Conservation (phyloP, 2,113 vertebrate genomes). For the Anguilla rostrata region DNA sequence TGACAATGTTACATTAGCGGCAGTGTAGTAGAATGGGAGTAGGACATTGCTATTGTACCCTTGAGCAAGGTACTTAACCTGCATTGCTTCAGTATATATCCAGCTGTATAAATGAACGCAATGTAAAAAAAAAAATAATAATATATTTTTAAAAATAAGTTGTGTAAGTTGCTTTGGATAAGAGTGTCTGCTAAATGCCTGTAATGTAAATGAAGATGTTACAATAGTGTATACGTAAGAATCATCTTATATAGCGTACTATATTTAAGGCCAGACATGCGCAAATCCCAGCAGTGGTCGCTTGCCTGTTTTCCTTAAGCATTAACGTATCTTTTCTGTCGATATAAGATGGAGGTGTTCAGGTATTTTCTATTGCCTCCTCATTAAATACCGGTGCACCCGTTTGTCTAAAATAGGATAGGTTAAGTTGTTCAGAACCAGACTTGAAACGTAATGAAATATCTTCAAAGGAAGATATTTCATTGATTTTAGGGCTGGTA, state of each 20-base stretch:
- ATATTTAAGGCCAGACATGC: neutral
- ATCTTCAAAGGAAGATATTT: neutral
- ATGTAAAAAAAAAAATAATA: too few species aligned
- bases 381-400: neutral
- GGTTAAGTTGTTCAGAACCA: too few species aligned
- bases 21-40: too few species aligned
- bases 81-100: too few species aligned
- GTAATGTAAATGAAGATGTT: neutral
- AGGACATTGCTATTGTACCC: too few species aligned
- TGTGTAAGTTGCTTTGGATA: too few species aligned
- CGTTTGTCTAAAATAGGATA: neutral
- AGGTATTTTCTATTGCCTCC: neutral
- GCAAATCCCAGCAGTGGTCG: constrained; percentile 58
- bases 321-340: constrained; percentile 70
- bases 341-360: constrained; percentile 52
- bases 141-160: too few species aligned
- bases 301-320: constrained; percentile 71
- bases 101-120: too few species aligned
- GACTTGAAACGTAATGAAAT: neutral
- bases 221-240: neutral
- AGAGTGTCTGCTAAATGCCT: too few species aligned
- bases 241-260: neutral
- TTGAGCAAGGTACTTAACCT: too few species aligned
- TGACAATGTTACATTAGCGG: neutral
- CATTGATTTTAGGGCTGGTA: neutral